Evolutionary conservation across 2,113 vertebrate genomes (phyloP).

Genomic region (Ictalurus punctatus): DNA sequence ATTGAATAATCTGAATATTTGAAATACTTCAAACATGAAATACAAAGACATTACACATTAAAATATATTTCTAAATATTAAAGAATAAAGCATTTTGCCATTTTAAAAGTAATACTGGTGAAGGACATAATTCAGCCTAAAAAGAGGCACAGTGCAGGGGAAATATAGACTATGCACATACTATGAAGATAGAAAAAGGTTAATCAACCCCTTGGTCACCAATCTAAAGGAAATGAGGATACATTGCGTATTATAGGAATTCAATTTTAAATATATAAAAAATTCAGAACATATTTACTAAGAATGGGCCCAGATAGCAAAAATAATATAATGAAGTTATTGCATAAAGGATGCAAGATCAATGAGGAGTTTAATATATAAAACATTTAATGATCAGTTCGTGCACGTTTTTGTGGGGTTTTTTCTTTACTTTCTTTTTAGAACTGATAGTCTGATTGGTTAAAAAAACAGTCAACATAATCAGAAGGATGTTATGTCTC

Average conservation of each 20-base stretch:
- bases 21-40: background rate
- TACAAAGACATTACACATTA: background rate
- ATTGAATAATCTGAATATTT: background rate
- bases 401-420: too few species aligned
- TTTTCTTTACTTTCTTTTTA: too few species aligned
- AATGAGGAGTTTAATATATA: background rate
- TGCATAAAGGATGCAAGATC: background rate
- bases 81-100: background rate
- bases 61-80: background rate
- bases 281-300: too few species aligned
- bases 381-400: background rate
- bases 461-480: background rate
- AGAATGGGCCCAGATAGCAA: background rate
- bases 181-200: background rate
- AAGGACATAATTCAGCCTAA: background rate
- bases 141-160: background rate
- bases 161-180: background rate
- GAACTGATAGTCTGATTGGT: background rate
- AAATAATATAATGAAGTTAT: background rate
- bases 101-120: background rate
- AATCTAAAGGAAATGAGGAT: background rate
- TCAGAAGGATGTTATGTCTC: background rate
- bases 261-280: too few species aligned
- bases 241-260: too few species aligned
- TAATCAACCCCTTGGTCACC: background rate